These are phyloP conservation scores for Salpingus planirostris DNA, from an alignment of 2,888 invertebrate species.

Conservation along the genomic window DNA sequence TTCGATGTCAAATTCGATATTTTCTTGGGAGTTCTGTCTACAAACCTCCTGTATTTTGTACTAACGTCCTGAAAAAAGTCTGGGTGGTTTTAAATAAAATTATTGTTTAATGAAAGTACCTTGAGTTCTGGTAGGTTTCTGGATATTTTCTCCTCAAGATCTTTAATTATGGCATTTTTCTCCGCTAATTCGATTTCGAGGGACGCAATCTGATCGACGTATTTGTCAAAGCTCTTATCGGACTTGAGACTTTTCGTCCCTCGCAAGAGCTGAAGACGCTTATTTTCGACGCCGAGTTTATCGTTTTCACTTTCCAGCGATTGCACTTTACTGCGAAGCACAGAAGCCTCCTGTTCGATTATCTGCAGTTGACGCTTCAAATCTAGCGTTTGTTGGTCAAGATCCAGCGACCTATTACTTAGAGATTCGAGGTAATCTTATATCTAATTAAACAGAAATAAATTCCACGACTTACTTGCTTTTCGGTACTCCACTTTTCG, in stretches of 20 bases:
- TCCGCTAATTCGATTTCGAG: slow-evolving; percentile 56
- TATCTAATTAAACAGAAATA: slow-evolving; percentile 4
- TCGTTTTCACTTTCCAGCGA: slow-evolving; percentile 68
- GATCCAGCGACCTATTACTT: slow-evolving; percentile 49
- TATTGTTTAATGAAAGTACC: too few species aligned
- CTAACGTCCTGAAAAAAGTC: slow-evolving; percentile 44
- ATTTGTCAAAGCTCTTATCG: slow-evolving; percentile 50
- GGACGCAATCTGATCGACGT: slow-evolving; percentile 51
- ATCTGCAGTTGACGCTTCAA: slow-evolving; percentile 65
- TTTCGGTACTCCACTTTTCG: slow-evolving; percentile 51
- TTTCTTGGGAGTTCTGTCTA: slow-evolving; percentile 64
- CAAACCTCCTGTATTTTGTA: slow-evolving; percentile 57
- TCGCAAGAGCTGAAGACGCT: slow-evolving; percentile 54
- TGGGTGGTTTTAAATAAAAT: too few species aligned
- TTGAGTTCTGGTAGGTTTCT: slow-evolving; percentile 6
- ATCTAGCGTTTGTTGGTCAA: slow-evolving; percentile 58
- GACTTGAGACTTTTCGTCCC: slow-evolving; percentile 46
- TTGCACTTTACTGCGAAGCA: slow-evolving; percentile 58
- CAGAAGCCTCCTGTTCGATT: slow-evolving; percentile 66
- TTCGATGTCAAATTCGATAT: slow-evolving; percentile 64
- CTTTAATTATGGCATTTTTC: slow-evolving; percentile 50
- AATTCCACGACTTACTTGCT: slow-evolving; percentile 49
- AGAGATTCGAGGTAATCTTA: too few species aligned
- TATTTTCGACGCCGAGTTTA: slow-evolving; percentile 64
- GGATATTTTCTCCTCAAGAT: slow-evolving; percentile 46